These are phyloP conservation scores for Drosophila merina DNA, from an alignment of 2,888 invertebrate genomes.

Conservation along the genomic window DNA sequence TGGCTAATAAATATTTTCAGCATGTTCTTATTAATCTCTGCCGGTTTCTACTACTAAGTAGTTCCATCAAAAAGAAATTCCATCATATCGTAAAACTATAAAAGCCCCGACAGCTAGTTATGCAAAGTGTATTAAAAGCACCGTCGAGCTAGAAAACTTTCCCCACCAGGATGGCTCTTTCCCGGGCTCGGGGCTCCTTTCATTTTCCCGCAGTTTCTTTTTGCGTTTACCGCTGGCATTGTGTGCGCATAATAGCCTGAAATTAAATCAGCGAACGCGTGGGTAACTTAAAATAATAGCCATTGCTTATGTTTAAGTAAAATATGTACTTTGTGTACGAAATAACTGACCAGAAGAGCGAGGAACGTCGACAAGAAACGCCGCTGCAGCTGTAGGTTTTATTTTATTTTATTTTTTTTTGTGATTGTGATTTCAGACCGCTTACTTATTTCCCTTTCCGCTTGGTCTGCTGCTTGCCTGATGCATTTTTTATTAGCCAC, in stretches of 20 bases:
- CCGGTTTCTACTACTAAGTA: background rate
- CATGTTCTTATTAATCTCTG: background rate
- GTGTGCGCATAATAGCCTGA: conserved; percentile 76
- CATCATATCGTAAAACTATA: conserved; percentile 38
- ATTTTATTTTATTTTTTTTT: conserved; percentile 8
- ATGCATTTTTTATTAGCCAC: conserved; percentile 40
- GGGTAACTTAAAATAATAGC: conserved; percentile 80
- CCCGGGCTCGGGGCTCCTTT: conserved; percentile 21
- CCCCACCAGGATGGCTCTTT: conserved; percentile 16
- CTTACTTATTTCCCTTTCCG: conserved; percentile 64
- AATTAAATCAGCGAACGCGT: conserved; percentile 76
- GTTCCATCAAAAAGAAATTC: conserved; percentile 19
- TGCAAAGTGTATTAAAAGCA: conserved; percentile 46
- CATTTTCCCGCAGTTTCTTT: conserved; percentile 26
- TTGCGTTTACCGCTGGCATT: conserved; percentile 67
- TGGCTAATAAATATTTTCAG: background rate
- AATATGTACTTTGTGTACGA: conserved; percentile 67
- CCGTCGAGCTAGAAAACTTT: conserved; percentile 22
- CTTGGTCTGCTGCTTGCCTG: conserved; percentile 38
- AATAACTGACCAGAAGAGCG: conserved; percentile 16
- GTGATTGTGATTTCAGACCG: conserved; percentile 20
- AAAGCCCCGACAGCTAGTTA: conserved; percentile 22
- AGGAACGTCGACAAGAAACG: background rate
- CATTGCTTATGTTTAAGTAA: conserved; percentile 74
- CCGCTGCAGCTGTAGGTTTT: conserved; percentile 26